Conservation (phyloP, 2,888 invertebrate species). For the Pheosia tremula region DNA sequence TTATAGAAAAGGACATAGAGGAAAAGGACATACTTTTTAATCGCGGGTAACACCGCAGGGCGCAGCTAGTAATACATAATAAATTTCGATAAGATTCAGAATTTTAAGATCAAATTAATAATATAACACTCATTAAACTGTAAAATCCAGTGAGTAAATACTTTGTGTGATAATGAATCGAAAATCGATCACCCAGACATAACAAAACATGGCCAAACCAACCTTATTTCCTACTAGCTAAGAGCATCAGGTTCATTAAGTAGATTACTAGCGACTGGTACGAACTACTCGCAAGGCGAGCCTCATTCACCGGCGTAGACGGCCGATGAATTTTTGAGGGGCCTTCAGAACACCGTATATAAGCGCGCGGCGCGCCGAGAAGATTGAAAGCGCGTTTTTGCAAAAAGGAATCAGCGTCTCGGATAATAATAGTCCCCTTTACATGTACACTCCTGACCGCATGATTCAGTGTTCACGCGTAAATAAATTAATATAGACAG, state of each 20-base stretch:
- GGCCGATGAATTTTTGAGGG: constrained; percentile 84
- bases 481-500: too few relatives aligned
- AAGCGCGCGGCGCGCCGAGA: constrained; percentile 33
- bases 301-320: constrained; percentile 75
- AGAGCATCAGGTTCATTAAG: constrained; percentile 69
- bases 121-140: too few relatives aligned
- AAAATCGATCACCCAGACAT: constrained; percentile 11
- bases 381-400: constrained; percentile 68
- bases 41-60: too few relatives aligned
- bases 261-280: constrained; percentile 63
- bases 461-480: too few relatives aligned
- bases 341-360: constrained; percentile 69
- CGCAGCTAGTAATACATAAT: too few relatives aligned
- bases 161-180: neutral
- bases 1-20: too few relatives aligned
- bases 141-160: too few relatives aligned
- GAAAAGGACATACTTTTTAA: too few relatives aligned
- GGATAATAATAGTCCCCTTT: too few relatives aligned
- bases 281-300: constrained; percentile 59
- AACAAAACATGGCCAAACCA: constrained; percentile 32
- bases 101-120: too few relatives aligned
- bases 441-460: too few relatives aligned
- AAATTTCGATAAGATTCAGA: too few relatives aligned
- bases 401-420: constrained; percentile 62
- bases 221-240: constrained; percentile 45